phyloP scores from a whole-genome alignment of 2,113 vertebrate genomes.

The Neodon shergylaensis region DNA sequence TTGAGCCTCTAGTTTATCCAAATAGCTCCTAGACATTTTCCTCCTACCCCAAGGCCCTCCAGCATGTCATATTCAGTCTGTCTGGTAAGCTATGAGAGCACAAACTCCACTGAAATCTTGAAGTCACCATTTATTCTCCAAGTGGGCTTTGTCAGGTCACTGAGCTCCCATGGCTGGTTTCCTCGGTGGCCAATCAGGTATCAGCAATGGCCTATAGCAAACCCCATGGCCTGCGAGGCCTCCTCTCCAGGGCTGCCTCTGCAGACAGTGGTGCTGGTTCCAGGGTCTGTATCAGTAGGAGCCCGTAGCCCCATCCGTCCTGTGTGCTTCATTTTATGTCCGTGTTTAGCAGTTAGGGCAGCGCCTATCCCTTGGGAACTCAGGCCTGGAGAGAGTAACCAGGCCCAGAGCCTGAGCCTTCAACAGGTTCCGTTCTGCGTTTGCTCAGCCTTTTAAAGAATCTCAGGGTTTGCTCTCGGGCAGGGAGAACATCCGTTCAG shows the following conservation, averaged over 20 bases:
- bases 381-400: neutral
- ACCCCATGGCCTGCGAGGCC: neutral
- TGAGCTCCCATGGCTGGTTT: too few species aligned
- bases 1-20: too few species aligned
- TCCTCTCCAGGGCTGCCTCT: neutral
- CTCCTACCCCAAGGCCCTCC: too few species aligned
- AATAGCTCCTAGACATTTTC: too few species aligned
- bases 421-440: neutral
- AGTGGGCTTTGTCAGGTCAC: too few species aligned
- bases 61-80: too few species aligned
- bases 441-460: too few species aligned
- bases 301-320: neutral
- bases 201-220: neutral
- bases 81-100: too few species aligned
- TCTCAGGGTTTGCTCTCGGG: too few species aligned
- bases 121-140: too few species aligned
- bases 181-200: too few species aligned
- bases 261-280: neutral
- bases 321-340: neutral
- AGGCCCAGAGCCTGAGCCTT: neutral
- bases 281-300: neutral
- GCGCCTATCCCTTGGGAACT: neutral
- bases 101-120: too few species aligned
- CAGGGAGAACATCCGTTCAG: neutral
- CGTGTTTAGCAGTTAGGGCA: neutral